These are phyloP conservation scores for Ochropacha duplaris DNA, from an alignment of 2,888 invertebrate species.

Conservation along the genomic window DNA sequence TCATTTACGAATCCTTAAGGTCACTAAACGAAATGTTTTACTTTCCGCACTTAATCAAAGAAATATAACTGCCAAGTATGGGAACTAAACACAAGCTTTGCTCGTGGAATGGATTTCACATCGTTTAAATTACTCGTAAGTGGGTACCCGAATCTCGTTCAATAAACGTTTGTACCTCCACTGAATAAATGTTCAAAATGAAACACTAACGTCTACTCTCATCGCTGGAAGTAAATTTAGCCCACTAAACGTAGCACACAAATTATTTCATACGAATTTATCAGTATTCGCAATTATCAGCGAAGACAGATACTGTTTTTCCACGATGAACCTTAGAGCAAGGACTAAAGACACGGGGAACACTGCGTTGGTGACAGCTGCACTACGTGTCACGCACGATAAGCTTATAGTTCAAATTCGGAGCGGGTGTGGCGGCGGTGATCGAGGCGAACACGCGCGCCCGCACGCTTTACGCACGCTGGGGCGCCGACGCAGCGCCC, in stretches of 20 bases:
- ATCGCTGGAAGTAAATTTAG: conserved; percentile 44
- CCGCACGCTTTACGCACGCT: conserved; percentile 50
- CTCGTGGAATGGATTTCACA: conserved; percentile 60
- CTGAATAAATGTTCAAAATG: conserved; percentile 38
- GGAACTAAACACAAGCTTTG: conserved; percentile 81
- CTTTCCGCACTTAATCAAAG: conserved; percentile 30
- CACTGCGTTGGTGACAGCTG: conserved; percentile 11
- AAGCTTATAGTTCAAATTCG: conserved; percentile 74
- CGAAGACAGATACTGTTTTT: conserved; percentile 23
- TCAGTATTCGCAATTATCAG: conserved; percentile 57
- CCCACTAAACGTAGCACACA: conserved; percentile 50
- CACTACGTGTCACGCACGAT: conserved; percentile 17
- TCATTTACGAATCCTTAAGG: background rate
- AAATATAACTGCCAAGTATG: conserved; percentile 62
- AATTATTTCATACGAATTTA: conserved; percentile 40
- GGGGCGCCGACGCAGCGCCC: conserved; percentile 48
- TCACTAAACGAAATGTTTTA: conserved; percentile 21
- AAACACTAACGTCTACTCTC: conserved; percentile 42
- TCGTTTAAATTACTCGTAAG: conserved; percentile 50
- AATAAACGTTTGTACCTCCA: conserved; percentile 41
- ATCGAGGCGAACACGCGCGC: conserved; percentile 71
- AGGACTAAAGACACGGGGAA: no score
- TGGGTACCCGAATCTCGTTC: conserved; percentile 35
- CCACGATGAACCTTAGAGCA: no score
- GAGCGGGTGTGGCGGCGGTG: conserved; percentile 77